A percentile compares a stretch with the other conserved stretches of the same genome.
These are phyloP conservation scores for Anoplopoma fimbria DNA, from an alignment of 2,113 vertebrate genomes.

Conservation along the genomic window DNA sequence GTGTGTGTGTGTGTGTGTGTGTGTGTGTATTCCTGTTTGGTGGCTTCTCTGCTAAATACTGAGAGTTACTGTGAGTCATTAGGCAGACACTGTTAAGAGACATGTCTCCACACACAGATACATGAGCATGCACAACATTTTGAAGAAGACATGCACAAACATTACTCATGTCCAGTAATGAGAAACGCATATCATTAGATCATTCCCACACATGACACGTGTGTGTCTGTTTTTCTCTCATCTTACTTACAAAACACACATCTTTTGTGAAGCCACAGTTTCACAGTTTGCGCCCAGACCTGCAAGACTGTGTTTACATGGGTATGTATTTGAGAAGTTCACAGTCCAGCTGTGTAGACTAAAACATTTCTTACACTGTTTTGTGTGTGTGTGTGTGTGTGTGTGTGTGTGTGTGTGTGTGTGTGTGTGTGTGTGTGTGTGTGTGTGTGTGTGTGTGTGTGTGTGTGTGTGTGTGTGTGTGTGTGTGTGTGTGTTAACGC, in stretches of 20 bases:
- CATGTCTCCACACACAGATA: conserved; percentile 7
- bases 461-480: conserved; percentile 53
- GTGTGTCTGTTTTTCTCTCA: background rate
- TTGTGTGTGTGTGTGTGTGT: conserved; percentile 14
- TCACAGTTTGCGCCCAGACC: conserved; percentile 42
- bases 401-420: conserved; percentile 57
- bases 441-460: conserved; percentile 56
- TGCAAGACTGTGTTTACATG: conserved; percentile 57
- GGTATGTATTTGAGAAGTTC: conserved; percentile 62
- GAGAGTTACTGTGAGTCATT: conserved; percentile 64
- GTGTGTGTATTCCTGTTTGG: conserved; percentile 22
- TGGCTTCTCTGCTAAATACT: conserved; percentile 61
- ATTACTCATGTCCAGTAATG: conserved; percentile 62
- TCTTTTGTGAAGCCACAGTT: conserved; percentile 49
- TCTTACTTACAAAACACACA: conserved; percentile 5
- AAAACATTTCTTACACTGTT: conserved; percentile 70
- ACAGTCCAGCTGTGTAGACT: conserved; percentile 80
- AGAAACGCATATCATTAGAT: conserved; percentile 39
- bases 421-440: conserved; percentile 55
- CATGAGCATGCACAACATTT: conserved; percentile 4
- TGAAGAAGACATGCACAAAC: conserved; percentile 23
- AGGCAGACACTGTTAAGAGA: conserved; percentile 44
- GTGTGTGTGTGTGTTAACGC: conserved; percentile 54
- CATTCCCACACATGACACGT: conserved; percentile 19
- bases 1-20: conserved; percentile 47